phyloP scores from a whole-genome alignment of 2,113 vertebrate genomes.

The Varanus salvator region DNA sequence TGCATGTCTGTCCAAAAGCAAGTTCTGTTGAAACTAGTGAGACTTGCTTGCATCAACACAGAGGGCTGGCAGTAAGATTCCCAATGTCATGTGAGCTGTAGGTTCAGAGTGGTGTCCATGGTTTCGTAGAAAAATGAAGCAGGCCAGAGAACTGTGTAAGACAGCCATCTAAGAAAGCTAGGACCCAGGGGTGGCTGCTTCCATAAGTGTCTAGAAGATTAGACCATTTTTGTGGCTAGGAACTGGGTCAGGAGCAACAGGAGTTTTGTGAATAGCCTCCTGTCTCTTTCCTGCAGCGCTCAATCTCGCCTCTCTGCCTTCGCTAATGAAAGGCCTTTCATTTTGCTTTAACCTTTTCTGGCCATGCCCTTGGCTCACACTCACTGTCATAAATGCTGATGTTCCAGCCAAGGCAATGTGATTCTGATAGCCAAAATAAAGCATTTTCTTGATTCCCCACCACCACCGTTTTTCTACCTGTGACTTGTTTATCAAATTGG shows the following conservation, averaged over 20 bases:
- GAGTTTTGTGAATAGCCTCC: background rate
- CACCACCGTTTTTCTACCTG: background rate
- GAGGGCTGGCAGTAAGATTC: background rate
- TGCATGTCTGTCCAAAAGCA: no score
- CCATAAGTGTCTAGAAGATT: background rate
- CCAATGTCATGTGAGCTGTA: background rate
- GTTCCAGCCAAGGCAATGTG: background rate
- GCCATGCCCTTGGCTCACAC: background rate
- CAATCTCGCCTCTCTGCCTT: no score
- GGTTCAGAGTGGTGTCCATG: background rate
- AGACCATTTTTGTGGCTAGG: background rate
- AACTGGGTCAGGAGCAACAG: conserved; percentile 12
- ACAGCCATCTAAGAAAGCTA: background rate
- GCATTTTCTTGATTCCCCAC: background rate
- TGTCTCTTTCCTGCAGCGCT: background rate
- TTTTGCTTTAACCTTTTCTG: background rate
- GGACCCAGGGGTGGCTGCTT: no score
- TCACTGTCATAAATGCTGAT: background rate
- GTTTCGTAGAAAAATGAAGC: background rate
- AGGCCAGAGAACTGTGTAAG: background rate
- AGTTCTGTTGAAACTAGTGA: background rate
- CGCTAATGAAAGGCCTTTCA: background rate
- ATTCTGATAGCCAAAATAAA: no score
- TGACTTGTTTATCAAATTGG: background rate
- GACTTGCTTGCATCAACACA: background rate